Evolutionary conservation across 2,113 vertebrate species (phyloP).

Genomic region (Martes martes): DNA sequence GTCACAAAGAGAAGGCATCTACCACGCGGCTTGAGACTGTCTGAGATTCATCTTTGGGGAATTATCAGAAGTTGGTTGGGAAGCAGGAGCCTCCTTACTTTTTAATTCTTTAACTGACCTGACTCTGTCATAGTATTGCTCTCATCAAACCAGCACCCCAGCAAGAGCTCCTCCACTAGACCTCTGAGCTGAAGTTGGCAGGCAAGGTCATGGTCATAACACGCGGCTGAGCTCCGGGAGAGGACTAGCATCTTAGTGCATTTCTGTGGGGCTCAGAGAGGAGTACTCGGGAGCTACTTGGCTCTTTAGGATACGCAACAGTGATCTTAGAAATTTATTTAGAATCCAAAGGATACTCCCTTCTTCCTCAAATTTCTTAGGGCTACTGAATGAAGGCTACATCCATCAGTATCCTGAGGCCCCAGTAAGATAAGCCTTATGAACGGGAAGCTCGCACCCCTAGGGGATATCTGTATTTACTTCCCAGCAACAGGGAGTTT

Average conservation of each 20-base stretch:
- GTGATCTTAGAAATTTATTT: neutral
- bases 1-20: neutral
- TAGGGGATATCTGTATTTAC: neutral
- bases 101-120: neutral
- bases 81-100: neutral
- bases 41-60: neutral
- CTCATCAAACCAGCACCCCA: neutral
- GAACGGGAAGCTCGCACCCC: neutral
- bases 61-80: neutral
- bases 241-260: neutral
- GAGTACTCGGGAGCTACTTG: neutral
- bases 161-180: neutral
- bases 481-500: neutral
- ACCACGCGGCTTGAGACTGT: neutral
- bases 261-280: neutral
- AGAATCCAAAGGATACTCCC: neutral
- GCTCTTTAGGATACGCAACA: neutral
- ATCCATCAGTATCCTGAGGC: neutral
- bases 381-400: neutral
- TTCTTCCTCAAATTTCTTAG: neutral
- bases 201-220: no score
- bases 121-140: neutral
- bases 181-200: neutral
- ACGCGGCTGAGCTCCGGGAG: neutral
- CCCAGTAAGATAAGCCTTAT: neutral